Evolutionary conservation across 2,888 invertebrate species (phyloP).

Genomic region (Biston stratarius): DNA sequence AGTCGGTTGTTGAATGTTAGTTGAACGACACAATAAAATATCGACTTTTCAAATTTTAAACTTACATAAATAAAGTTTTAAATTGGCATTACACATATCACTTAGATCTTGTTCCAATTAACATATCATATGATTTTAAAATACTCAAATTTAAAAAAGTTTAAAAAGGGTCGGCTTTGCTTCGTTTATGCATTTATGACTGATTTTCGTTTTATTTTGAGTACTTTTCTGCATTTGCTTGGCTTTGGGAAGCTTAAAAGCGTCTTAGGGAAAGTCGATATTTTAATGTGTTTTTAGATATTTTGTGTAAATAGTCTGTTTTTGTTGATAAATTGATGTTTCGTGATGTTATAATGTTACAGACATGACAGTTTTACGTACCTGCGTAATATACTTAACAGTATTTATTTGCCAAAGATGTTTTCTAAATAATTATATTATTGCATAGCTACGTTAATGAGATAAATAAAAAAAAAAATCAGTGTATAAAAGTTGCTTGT

Average conservation of each 20-base stretch:
- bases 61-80: conserved; percentile 39
- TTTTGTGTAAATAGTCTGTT: conserved; percentile 78
- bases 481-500: conserved; percentile 42
- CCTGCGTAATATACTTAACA: conserved; percentile 41
- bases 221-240: conserved; percentile 5
- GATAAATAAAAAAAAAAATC: conserved; percentile 41
- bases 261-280: conserved; percentile 65
- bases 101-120: conserved; percentile 52
- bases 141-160: conserved; percentile 41
- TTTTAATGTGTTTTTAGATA: conserved; percentile 69
- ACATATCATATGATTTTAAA: conserved; percentile 75
- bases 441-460: conserved; percentile 30
- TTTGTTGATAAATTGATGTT: conserved; percentile 81
- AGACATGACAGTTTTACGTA: conserved; percentile 61
- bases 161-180: conserved; percentile 8
- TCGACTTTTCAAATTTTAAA: conserved; percentile 61
- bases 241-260: conserved; percentile 12
- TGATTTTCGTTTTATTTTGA: not conserved
- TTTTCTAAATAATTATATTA: conserved; percentile 25
- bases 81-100: conserved; percentile 71
- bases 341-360: conserved; percentile 78
- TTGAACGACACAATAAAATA: conserved; percentile 69
- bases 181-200: conserved; percentile 1
- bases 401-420: conserved; percentile 43
- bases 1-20: conserved; percentile 70